Evolutionary conservation across 2,113 vertebrate species (phyloP).

Genomic region (Chroicocephalus ridibundus): DNA sequence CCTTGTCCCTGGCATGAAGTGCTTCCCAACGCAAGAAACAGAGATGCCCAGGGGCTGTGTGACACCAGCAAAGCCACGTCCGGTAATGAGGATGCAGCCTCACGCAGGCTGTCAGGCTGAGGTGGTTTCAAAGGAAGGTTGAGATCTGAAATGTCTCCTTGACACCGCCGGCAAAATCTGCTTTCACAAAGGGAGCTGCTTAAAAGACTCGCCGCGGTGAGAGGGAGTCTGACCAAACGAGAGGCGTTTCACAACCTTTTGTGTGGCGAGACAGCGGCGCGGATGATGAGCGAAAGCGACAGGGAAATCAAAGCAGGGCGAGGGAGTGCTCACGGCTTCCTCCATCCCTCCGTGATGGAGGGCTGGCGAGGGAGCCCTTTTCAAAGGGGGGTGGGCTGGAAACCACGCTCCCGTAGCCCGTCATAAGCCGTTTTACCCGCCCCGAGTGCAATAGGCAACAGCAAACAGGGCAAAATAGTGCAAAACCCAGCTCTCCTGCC

Average conservation of each 20-base stretch:
- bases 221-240: neutral
- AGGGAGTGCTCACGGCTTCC: neutral
- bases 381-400: neutral
- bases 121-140: neutral
- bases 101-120: neutral
- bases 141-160: neutral
- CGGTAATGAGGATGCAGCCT: neutral
- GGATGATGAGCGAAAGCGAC: neutral
- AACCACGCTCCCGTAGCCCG: neutral
- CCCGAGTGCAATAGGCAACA: neutral
- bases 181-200: neutral
- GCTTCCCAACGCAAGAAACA: neutral
- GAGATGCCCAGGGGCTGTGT: neutral
- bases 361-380: neutral
- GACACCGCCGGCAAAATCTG: neutral
- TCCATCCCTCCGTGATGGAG: accelerated
- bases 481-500: neutral
- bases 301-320: neutral
- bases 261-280: neutral
- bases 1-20: neutral
- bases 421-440: neutral
- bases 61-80: neutral
- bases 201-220: neutral
- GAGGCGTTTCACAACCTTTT: neutral
- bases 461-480: too few species aligned